Evolutionary conservation across 2,113 vertebrate genomes (phyloP).

Genomic region (Trachemys scripta): DNA sequence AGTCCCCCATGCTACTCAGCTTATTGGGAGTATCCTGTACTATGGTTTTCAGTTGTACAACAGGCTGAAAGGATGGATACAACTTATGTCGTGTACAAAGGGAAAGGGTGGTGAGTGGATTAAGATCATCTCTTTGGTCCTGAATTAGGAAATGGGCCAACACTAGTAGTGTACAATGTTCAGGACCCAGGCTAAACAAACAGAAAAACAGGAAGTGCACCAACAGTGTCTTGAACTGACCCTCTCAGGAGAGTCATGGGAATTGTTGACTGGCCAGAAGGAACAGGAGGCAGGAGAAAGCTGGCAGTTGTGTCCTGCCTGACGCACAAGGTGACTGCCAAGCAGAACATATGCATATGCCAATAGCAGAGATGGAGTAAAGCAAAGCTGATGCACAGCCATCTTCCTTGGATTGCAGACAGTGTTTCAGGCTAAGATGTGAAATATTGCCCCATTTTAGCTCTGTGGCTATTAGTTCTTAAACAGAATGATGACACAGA

Average conservation of each 20-base stretch:
- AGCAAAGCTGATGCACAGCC: not conserved
- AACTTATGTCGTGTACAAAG: not conserved
- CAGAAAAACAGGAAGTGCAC: accelerated
- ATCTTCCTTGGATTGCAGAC: not conserved
- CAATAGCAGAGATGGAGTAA: not conserved
- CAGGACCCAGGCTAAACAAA: not conserved
- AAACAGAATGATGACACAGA: not conserved
- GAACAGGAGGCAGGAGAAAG: not conserved
- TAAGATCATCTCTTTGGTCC: not conserved
- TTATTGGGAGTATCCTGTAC: not conserved
- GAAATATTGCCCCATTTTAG: not conserved
- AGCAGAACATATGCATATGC: accelerated
- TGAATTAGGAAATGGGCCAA: not conserved
- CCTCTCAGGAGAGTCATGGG: accelerated
- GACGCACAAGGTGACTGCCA: not conserved
- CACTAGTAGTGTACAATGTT: not conserved
- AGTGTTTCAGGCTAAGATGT: not conserved
- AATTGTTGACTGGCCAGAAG: not conserved
- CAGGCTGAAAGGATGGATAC: not conserved
- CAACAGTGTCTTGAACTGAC: not conserved
- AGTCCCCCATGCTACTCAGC: not conserved
- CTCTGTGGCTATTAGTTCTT: not conserved
- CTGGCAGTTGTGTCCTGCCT: not conserved
- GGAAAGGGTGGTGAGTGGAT: not conserved
- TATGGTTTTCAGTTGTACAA: not conserved